These are phyloP conservation scores for Pomatostomus ruficeps DNA, from an alignment of 2,113 vertebrate genomes.

Conservation along the genomic window DNA sequence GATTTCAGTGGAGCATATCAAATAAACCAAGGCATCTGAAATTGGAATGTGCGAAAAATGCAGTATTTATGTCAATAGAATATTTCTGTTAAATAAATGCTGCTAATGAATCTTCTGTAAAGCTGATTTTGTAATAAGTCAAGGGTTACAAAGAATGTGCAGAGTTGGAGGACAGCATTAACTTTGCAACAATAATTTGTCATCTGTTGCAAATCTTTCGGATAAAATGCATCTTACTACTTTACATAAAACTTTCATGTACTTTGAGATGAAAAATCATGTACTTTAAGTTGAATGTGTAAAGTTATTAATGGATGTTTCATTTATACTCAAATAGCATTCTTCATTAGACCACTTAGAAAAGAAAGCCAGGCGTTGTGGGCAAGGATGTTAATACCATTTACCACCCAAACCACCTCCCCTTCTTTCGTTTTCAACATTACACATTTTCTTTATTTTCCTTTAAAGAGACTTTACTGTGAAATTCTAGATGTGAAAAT, in stretches of 20 bases:
- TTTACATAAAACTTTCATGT: not conserved
- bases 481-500: not conserved
- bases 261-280: not conserved
- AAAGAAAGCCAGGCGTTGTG: not conserved
- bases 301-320: not conserved
- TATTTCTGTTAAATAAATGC: not conserved
- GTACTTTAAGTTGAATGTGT: not conserved
- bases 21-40: not conserved
- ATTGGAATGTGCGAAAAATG: not conserved
- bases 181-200: not conserved
- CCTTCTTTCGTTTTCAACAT: not conserved
- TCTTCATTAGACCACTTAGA: not conserved
- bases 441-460: not conserved
- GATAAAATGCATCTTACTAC: not conserved
- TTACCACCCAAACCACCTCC: not conserved
- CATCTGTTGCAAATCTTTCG: not conserved
- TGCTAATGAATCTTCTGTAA: not conserved
- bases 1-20: not conserved
- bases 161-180: not conserved
- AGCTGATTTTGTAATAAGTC: not conserved
- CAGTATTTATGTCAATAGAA: not conserved
- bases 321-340: not conserved
- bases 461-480: not conserved
- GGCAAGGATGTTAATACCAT: not conserved
- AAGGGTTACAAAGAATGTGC: not conserved